A percentile compares a stretch with the other conserved stretches of the same genome.
Evolutionary conservation across 2,113 vertebrate species (phyloP).

Genomic region (Sminthopsis crassicaudata): DNA sequence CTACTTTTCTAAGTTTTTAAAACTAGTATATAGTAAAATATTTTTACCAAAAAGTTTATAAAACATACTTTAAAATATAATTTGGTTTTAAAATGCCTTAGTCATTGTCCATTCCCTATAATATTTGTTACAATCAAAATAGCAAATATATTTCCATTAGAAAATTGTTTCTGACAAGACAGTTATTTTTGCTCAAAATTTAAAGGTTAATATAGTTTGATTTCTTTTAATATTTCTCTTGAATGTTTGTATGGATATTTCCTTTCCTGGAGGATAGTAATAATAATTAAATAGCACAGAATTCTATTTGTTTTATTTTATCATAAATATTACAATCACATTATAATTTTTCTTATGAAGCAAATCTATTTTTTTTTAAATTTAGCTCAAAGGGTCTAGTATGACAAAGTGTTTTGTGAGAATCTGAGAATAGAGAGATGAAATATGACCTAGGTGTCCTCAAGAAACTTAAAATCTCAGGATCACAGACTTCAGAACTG

Average conservation of each 20-base stretch:
- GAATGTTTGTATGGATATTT: not conserved
- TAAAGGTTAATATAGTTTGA: not conserved
- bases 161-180: not conserved
- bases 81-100: not conserved
- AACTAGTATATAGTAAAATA: not conserved
- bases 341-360: not conserved
- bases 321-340: not conserved
- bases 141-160: not conserved
- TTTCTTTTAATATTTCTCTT: not conserved
- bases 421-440: not conserved
- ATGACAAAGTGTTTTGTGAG: not conserved
- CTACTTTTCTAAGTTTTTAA: not conserved
- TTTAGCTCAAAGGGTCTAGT: not conserved
- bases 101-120: not conserved
- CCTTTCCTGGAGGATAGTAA: not conserved
- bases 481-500: not conserved
- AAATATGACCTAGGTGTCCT: not conserved
- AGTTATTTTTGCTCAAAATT: not conserved
- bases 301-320: not conserved
- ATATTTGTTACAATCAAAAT: not conserved
- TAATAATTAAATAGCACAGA: not conserved
- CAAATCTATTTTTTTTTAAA: not conserved
- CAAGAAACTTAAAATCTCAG: not conserved
- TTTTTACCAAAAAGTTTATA: not conserved
- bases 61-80: not conserved